Conservation (phyloP, 2,113 vertebrate species). For the Narcine bancroftii region DNA sequence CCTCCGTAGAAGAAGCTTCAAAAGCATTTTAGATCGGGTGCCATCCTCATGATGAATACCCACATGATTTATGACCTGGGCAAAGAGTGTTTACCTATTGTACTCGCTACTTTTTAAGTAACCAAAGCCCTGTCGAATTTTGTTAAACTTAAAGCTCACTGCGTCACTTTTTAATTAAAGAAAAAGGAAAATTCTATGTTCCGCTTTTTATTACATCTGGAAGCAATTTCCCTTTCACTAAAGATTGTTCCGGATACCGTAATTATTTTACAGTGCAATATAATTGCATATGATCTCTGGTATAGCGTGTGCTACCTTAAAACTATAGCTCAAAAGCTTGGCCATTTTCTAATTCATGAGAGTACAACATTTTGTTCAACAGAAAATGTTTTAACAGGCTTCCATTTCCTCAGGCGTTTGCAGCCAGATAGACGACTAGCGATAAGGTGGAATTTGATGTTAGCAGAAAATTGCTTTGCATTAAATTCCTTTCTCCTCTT, state of each 20-base stretch:
- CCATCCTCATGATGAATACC: constrained; percentile 60
- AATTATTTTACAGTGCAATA: neutral
- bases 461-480: constrained; percentile 59
- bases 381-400: constrained; percentile 17
- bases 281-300: no score
- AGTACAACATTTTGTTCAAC: constrained; percentile 24
- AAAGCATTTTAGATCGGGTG: constrained; percentile 58
- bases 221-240: constrained; percentile 43
- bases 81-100: constrained; percentile 69
- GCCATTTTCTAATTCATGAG: neutral
- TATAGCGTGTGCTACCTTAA: neutral
- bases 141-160: neutral
- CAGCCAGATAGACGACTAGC: constrained; percentile 43
- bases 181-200: neutral
- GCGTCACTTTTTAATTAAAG: neutral
- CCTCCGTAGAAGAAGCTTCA: constrained; percentile 59
- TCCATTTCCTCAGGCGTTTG: constrained; percentile 52
- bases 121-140: neutral
- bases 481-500: constrained; percentile 52
- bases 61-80: constrained; percentile 74
- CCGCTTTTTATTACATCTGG: neutral
- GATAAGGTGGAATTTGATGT: constrained; percentile 30
- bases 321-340: neutral
- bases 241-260: constrained; percentile 29
- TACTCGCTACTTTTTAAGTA: constrained; percentile 39